Evolutionary conservation across 2,888 invertebrate genomes (phyloP), one percentile per base, ranked within the genome.

Genomic region (Holacanthella duospinosa): DNA sequence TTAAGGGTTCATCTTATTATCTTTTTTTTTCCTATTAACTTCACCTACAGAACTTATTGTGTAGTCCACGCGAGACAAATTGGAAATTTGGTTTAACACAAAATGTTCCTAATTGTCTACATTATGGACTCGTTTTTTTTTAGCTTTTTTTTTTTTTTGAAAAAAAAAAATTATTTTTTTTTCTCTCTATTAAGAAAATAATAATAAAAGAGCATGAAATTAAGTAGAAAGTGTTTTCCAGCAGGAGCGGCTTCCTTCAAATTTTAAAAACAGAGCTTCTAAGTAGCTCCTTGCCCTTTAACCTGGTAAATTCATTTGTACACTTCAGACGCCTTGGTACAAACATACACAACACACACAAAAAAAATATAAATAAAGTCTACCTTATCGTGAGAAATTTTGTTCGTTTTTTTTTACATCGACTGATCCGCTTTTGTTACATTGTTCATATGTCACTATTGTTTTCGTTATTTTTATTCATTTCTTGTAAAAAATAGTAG

Each of bases 271-370:
- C n/a, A n/a, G n/a, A n/a, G n/a, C n/a, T 63, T 60, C 64, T 69
- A 69, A 71, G 71, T 72, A 72, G 72, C 72, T 68, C 69, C 68
- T 72, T 72, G 72, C 66, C 72, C 72, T 72, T 71, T 72, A 70
- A 71, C 72, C 69, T 65, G 66, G 68, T 68, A 68, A 68, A 70
- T 72, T 72, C 72, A 72, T 72, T 72, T 71, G 68, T 72, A 9
- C n/a, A 9, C 48, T 48, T 48, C 48, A 48, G 21, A 48, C 36
- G 16, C 36, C 36, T 36, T n/a, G n/a, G n/a, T n/a, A n/a, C n/a
- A n/a, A n/a, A n/a, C n/a, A n/a, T n/a, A n/a, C n/a, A n/a, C n/a
- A n/a, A n/a, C n/a, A n/a, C n/a, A n/a, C n/a, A n/a, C n/a, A n/a
- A n/a, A n/a, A n/a, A n/a, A n/a, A n/a, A n/a, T n/a, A n/a, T n/a